These are phyloP conservation scores for Cataglyphis albicans DNA, from an alignment of 2,888 invertebrate genomes.

Conservation along the genomic window DNA sequence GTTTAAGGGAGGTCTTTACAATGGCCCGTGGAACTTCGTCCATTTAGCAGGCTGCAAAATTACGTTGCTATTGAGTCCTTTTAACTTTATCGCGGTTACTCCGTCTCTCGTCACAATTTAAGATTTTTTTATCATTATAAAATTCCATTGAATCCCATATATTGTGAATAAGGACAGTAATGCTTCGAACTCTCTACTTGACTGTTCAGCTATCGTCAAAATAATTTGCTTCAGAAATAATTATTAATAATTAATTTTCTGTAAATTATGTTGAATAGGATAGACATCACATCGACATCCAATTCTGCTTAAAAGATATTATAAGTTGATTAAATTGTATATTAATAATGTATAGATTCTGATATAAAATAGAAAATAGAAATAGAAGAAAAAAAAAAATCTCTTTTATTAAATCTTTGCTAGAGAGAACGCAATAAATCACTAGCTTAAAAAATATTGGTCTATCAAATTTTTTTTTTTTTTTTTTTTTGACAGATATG, in stretches of 20 bases:
- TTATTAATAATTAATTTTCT: not conserved
- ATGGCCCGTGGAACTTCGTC: constrained; percentile 24
- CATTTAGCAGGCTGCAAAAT: constrained; percentile 52
- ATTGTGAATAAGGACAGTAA: not conserved
- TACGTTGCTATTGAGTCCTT: constrained; percentile 59
- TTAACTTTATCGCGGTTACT: constrained; percentile 44
- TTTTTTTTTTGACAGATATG: not conserved
- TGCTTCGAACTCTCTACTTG: not conserved
- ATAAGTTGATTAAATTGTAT: no score
- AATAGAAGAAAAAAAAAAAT: not conserved
- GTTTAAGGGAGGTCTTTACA: constrained; percentile 46
- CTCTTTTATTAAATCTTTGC: not conserved
- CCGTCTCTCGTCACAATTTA: not conserved
- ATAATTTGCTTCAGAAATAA: constrained; percentile 8
- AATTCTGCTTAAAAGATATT: no score
- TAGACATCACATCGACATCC: not conserved
- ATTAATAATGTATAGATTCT: no score
- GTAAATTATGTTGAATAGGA: not conserved
- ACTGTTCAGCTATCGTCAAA: not conserved
- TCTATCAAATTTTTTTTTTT: not conserved
- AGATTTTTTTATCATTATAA: constrained; percentile 11
- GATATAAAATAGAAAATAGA: no score
- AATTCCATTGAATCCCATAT: constrained; percentile 1
- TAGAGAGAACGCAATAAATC: constrained; percentile 2
- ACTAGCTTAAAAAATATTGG: not conserved